Evolutionary conservation across 1,140 invertebrate species (phyloP), one percentile per base, ranked within the genome.

Genomic region (Chironomus striatipennis): DNA sequence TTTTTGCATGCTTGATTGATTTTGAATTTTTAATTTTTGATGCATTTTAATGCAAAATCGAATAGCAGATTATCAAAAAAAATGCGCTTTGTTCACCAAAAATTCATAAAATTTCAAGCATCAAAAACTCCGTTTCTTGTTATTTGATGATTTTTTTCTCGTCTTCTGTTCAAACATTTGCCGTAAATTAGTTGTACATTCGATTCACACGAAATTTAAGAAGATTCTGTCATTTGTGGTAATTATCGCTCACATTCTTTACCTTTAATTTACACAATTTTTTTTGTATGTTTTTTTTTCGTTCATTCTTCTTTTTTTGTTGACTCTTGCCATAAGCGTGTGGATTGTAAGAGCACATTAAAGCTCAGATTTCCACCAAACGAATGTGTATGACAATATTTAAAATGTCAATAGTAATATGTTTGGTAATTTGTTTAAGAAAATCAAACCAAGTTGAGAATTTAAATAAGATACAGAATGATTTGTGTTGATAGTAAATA

Each of bases 151-250:
- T 57, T 34, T 34, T 57, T 57, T 57, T 57, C 47, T 57, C 47
- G n/a, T 57, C 47, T 57, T 57, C 47, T 57, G 47, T 57, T 57
- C 47, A 57, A 57, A 57, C n/a, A 57, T 12, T n/a, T n/a, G 12
- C 12, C n/a, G 47, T 57, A 57, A 57, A 57, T 57, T 57, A n/a
- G 47, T 57, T 57, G 47, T 57, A n/a, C 47, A 57, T 57, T 57
- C 47, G n/a, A 57, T 57, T 57, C 8, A 57, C 47, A 57, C 12
- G 47, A 57, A 57, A 57, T 34, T 34, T 34, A 34, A 34, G 24
- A 34, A n/a, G n/a, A 57, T 57, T 57, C 12, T 57, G 4, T 12
- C n/a, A 57, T 57, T n/a, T 57, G 47, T 12, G 47, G n/a, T 5
- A 15, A 57, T 57, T 57, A n/a, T 57, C 47, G n/a, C n/a, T 57